A percentile compares a stretch with the other conserved stretches of the same genome.
phyloP scores from a whole-genome alignment of 2,797 vertebrate species.

The Odontamblyopus lacepedii region DNA sequence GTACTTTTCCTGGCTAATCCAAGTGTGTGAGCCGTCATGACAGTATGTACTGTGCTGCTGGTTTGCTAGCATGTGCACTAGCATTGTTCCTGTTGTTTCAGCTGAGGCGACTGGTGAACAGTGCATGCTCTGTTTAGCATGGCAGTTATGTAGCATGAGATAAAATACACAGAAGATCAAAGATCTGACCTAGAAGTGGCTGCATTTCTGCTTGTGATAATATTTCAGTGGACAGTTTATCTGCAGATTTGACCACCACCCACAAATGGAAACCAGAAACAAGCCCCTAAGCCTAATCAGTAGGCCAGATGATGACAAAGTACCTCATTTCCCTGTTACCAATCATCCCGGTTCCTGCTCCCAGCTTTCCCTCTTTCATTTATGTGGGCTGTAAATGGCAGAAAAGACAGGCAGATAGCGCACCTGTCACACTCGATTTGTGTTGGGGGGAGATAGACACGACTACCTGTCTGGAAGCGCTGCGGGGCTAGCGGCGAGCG shows the following conservation, averaged over 20 bases:
- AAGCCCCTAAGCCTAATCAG: constrained; percentile 59
- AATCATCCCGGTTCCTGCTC: constrained; percentile 68
- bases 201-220: constrained; percentile 33
- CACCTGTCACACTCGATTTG: constrained; percentile 84
- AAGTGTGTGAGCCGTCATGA: constrained; percentile 55
- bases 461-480: constrained; percentile 80
- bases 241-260: constrained; percentile 46
- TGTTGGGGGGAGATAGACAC: constrained; percentile 77
- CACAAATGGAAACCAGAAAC: constrained; percentile 25
- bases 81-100: constrained; percentile 46
- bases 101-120: constrained; percentile 7
- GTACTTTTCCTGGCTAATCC: constrained; percentile 62
- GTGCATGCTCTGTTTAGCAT: background rate
- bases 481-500: constrained; percentile 59
- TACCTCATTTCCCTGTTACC: constrained; percentile 72
- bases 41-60: constrained; percentile 35
- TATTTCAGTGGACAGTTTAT: constrained; percentile 49
- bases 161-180: constrained; percentile 22
- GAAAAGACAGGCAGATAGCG: constrained; percentile 82
- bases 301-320: constrained; percentile 68
- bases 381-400: constrained; percentile 80
- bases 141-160: constrained; percentile 27
- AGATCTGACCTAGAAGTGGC: constrained; percentile 6
- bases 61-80: constrained; percentile 42
- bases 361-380: constrained; percentile 65